Percentiles rank a stretch among this genome's conserved stretches.
Conservation (phyloP, 2,113 vertebrate genomes). For the Arothron firmamentum region DNA sequence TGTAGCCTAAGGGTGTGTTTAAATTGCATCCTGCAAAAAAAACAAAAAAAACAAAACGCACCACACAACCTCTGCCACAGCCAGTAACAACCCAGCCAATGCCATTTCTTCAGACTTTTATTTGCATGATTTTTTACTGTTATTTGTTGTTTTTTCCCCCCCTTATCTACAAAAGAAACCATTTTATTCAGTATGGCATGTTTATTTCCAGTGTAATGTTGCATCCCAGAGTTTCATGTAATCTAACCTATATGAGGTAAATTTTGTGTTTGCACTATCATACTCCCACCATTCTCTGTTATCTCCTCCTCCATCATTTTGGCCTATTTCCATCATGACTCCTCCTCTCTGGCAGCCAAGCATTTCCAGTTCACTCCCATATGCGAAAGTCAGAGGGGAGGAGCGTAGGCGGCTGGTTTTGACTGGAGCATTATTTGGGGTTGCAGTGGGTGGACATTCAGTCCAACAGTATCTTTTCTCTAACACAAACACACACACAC, state of each 20-base stretch:
- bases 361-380: slow-evolving; percentile 67
- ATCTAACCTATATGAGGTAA: slow-evolving; percentile 38
- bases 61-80: slow-evolving; percentile 61
- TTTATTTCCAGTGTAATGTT: slow-evolving; percentile 37
- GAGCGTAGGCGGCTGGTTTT: slow-evolving; percentile 59
- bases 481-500: no score
- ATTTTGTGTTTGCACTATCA: slow-evolving; percentile 19
- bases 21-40: slow-evolving; percentile 73
- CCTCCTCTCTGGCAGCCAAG: slow-evolving; percentile 61
- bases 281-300: slow-evolving; percentile 35
- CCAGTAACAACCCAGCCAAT: slow-evolving; percentile 63
- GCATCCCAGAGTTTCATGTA: slow-evolving; percentile 20
- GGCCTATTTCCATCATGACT: slow-evolving; percentile 69
- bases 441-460: slow-evolving; percentile 60
- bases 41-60: no score
- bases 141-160: slow-evolving; percentile 22
- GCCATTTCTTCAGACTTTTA: slow-evolving; percentile 62
- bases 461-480: slow-evolving; percentile 31
- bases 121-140: slow-evolving; percentile 46
- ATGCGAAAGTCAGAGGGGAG: slow-evolving; percentile 68
- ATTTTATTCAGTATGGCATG: slow-evolving; percentile 30
- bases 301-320: slow-evolving; percentile 65
- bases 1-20: slow-evolving; percentile 73
- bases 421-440: slow-evolving; percentile 62
- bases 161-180: not conserved